phyloP scores from a whole-genome alignment of 1,140 invertebrate genomes.

The Pseudomyrmex cubaensis region DNA sequence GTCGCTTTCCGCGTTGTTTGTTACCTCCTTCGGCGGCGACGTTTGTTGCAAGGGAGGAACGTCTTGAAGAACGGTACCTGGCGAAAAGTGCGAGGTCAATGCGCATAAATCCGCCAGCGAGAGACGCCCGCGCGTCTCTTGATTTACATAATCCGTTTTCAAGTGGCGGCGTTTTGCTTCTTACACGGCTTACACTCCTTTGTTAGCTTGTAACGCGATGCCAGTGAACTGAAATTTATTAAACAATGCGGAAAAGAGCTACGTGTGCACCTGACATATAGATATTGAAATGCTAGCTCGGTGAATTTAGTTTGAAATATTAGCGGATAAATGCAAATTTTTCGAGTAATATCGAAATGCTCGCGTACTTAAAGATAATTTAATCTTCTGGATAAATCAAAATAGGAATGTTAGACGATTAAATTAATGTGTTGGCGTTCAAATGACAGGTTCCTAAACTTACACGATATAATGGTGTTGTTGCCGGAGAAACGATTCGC shows the following conservation, averaged over 20 bases:
- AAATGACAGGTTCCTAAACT: conserved; percentile 56
- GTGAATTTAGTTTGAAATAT: not conserved
- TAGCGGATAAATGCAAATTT: not conserved
- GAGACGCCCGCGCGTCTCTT: conserved; percentile 29
- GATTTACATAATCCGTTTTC: conserved; percentile 57
- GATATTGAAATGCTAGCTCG: not conserved
- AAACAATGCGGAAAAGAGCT: not conserved
- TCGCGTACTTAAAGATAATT: not conserved
- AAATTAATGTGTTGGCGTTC: conserved; percentile 20
- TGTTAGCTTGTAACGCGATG: conserved; percentile 23
- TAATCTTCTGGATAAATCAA: not conserved
- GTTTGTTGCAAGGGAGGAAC: not conserved
- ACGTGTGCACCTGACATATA: not conserved
- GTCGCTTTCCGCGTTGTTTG: conserved; percentile 26
- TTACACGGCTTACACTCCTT: conserved; percentile 33
- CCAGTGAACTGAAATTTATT: conserved; percentile 1
- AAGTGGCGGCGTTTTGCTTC: conserved; percentile 45
- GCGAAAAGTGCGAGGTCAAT: conserved; percentile 42
- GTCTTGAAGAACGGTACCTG: conserved; percentile 17
- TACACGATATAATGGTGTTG: conserved; percentile 69
- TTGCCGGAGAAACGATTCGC: conserved; percentile 26
- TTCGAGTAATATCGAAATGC: not conserved
- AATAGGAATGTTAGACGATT: not conserved
- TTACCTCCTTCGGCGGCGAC: not conserved
- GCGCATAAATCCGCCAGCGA: conserved; percentile 39